Evolutionary conservation across 2,888 invertebrate genomes (phyloP).

Genomic region (Belgica antarctica): DNA sequence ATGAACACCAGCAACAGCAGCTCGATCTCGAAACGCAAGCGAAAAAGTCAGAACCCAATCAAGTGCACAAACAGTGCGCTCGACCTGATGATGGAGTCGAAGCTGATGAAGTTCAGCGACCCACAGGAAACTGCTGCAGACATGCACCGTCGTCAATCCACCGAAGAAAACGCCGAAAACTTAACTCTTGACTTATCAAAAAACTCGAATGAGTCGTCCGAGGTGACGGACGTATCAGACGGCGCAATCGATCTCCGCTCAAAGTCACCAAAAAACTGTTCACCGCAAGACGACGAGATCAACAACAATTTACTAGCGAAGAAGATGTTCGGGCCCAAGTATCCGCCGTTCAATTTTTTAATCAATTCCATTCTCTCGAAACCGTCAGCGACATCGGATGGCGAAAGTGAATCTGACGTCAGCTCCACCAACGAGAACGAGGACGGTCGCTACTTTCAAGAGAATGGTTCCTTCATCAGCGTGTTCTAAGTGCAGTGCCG

Average conservation of each 20-base stretch:
- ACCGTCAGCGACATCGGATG: constrained; percentile 43
- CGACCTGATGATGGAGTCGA: constrained; percentile 35
- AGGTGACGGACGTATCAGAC: neutral
- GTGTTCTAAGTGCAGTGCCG: constrained; percentile 26
- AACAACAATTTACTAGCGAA: constrained; percentile 36
- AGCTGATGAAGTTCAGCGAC: constrained; percentile 32
- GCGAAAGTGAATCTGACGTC: constrained; percentile 43
- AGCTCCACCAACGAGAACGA: constrained; percentile 41
- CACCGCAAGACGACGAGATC: constrained; percentile 25
- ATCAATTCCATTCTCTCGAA: constrained; percentile 44
- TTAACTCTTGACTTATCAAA: constrained; percentile 39
- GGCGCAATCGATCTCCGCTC: constrained; percentile 35
- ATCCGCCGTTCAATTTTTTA: constrained; percentile 44
- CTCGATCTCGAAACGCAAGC: constrained; percentile 61
- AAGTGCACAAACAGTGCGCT: constrained; percentile 61
- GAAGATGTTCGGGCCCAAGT: constrained; percentile 43
- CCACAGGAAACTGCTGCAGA: constrained; percentile 26
- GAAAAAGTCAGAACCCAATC: constrained; percentile 86
- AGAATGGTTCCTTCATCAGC: constrained; percentile 42
- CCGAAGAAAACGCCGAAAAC: constrained; percentile 24
- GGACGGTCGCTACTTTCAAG: constrained; percentile 42
- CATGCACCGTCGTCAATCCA: neutral
- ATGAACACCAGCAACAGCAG: constrained; percentile 53
- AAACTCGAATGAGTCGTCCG: constrained; percentile 23
- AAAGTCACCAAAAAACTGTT: constrained; percentile 42